Percentiles rank a stretch among this genome's conserved stretches.
Conservation (phyloP, 1,140 invertebrate genomes). For the Panagrolaimus sp. region DNA sequence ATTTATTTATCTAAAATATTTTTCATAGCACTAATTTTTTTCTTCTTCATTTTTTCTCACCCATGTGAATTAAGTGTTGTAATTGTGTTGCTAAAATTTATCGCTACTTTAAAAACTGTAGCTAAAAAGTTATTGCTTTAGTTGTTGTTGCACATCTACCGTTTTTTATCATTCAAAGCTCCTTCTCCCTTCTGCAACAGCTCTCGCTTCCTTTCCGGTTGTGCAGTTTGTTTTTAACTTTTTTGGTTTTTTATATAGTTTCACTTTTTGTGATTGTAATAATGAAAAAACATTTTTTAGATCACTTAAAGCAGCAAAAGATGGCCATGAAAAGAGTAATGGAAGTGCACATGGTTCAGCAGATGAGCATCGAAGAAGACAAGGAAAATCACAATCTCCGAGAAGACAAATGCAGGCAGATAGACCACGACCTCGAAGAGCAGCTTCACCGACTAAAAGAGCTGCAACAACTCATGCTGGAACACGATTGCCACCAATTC, state of each 20-base stretch:
- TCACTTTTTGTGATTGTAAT: background rate
- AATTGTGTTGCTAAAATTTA: background rate
- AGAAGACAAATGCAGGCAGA: background rate
- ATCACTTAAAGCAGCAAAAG: slow-evolving; percentile 1
- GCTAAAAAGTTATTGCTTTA: too few species aligned
- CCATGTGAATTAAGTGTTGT: background rate
- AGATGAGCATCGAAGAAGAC: background rate
- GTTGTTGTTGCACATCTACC: background rate
- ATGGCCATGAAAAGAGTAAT: background rate
- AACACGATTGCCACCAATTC: background rate
- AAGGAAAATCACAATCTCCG: slow-evolving; percentile 31
- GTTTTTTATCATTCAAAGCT: background rate
- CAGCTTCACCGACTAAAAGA: background rate
- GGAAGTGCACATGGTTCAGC: background rate
- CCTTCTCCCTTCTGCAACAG: background rate
- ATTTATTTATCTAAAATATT: slow-evolving; percentile 18
- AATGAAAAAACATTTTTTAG: background rate
- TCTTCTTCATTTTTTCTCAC: background rate
- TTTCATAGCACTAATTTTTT: background rate
- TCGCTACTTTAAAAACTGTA: background rate
- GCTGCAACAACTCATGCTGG: background rate
- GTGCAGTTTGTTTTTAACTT: background rate
- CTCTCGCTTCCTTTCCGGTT: background rate
- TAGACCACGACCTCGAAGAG: background rate
- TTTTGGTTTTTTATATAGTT: background rate